These are phyloP conservation scores for Aurelia sp. DNA, from an alignment of 30 jellyfish, hydroid and myxozoan species.

Conservation along the genomic window DNA sequence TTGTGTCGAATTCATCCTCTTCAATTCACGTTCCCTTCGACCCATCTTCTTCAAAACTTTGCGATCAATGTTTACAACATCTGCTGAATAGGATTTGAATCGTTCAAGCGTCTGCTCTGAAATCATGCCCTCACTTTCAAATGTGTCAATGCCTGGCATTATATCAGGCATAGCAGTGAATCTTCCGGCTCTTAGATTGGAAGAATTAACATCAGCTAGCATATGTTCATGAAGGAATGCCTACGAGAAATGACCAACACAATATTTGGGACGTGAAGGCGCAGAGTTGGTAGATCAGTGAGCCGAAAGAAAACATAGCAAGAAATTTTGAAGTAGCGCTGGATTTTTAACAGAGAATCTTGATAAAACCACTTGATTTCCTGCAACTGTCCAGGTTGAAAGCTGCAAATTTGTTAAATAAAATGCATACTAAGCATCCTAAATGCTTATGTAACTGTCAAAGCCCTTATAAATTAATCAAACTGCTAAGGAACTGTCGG, in stretches of 20 bases:
- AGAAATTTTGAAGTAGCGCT: no score
- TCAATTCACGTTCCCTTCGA: conserved; percentile 73
- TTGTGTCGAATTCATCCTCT: conserved; percentile 54
- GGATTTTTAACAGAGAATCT: no score
- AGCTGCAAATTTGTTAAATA: no score
- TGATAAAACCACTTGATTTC: no score
- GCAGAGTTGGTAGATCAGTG: no score
- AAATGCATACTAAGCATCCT: no score
- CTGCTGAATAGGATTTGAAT: conserved; percentile 46
- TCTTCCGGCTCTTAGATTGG: conserved; percentile 38
- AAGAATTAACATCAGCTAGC: conserved; percentile 49
- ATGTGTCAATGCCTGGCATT: conserved; percentile 48
- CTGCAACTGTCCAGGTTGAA: no score
- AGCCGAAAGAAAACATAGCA: no score
- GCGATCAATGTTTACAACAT: conserved; percentile 61
- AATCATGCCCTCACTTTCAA: conserved; percentile 29
- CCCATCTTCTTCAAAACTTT: conserved; percentile 61
- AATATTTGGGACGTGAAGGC: no score
- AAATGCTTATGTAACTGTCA: no score
- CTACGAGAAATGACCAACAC: conserved; percentile 3
- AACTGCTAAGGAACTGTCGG: no score
- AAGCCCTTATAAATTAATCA: no score
- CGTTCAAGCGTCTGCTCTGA: conserved; percentile 53
- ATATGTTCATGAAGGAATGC: conserved; percentile 60
- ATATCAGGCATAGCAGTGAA: conserved; percentile 78